A percentile compares a stretch with the other conserved stretches of the same genome.
Conservation (phyloP, 2,113 vertebrate genomes). For the Oophaga pumilio region DNA sequence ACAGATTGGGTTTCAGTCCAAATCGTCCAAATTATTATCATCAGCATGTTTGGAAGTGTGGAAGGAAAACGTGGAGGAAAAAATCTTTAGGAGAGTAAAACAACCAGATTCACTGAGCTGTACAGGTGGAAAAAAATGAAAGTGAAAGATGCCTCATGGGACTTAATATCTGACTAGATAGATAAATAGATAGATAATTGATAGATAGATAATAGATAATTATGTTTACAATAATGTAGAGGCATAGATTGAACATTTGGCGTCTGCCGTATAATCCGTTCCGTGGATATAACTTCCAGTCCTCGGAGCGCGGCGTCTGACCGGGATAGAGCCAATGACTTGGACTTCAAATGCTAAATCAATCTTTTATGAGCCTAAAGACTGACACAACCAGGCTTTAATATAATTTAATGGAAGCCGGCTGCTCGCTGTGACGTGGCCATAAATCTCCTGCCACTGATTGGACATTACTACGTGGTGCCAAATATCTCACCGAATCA, state of each 20-base stretch:
- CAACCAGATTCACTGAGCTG: too few relatives aligned
- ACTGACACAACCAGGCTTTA: constrained; percentile 51
- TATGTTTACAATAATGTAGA: background rate
- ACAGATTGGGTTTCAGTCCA: too few relatives aligned
- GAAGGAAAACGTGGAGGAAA: too few relatives aligned
- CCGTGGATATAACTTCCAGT: constrained; percentile 37
- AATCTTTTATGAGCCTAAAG: constrained; percentile 52
- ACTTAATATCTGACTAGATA: too few relatives aligned
- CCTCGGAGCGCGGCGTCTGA: background rate
- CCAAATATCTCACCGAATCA: constrained; percentile 46
- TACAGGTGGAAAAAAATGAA: too few relatives aligned
- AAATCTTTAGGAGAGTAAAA: too few relatives aligned
- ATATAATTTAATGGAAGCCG: constrained; percentile 53
- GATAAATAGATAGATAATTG: background rate
- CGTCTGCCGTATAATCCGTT: background rate
- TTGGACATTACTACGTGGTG: constrained; percentile 35
- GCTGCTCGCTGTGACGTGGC: constrained; percentile 38
- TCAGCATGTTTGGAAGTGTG: too few relatives aligned
- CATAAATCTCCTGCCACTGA: constrained; percentile 51
- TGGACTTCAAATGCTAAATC: constrained; percentile 47
- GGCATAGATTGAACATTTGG: constrained; percentile 18
- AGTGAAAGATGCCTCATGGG: too few relatives aligned
- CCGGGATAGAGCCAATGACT: constrained; percentile 30
- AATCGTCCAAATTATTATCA: too few relatives aligned
- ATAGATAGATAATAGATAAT: background rate